phyloP scores from a whole-genome alignment of 2,888 invertebrate genomes.

The Diarsia dahlii region DNA sequence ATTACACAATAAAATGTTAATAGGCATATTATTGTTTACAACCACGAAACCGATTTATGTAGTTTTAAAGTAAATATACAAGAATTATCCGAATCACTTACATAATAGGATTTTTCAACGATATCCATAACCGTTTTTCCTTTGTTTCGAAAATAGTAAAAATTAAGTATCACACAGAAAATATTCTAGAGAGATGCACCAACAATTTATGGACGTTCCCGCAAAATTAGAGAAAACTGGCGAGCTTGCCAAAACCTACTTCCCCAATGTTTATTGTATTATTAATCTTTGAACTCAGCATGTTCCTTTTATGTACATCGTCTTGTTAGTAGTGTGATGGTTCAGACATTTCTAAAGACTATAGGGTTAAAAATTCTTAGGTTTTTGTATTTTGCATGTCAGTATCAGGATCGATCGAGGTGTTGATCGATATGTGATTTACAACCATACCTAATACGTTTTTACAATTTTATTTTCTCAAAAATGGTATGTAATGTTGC shows the following conservation, averaged over 20 bases:
- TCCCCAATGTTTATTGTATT: conserved; percentile 62
- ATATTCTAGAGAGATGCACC: conserved; percentile 48
- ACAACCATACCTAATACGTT: not conserved
- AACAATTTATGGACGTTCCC: conserved; percentile 53
- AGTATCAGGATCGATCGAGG: not conserved
- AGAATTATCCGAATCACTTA: not conserved
- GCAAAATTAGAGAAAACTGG: conserved; percentile 59
- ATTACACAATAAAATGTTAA: conserved; percentile 27
- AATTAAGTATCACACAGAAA: conserved; percentile 44
- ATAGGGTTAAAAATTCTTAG: not conserved
- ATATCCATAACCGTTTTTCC: conserved; percentile 6
- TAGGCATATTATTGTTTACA: conserved; percentile 33
- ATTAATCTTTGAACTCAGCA: conserved; percentile 60
- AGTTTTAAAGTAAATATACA: conserved; percentile 27
- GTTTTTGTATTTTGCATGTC: not conserved
- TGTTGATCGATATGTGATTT: not conserved
- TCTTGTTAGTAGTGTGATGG: conserved; percentile 26
- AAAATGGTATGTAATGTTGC: no score
- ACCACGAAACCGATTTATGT: conserved; percentile 3
- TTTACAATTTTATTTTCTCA: not conserved
- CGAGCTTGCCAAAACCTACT: conserved; percentile 65
- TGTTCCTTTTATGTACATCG: conserved; percentile 45
- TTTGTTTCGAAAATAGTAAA: conserved; percentile 44
- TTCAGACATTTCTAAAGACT: not conserved
- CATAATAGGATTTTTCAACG: not conserved